Percentiles rank a stretch among this genome's conserved stretches.
Conservation (phyloP, 2,113 vertebrate species). For the Rissa tridactyla region DNA sequence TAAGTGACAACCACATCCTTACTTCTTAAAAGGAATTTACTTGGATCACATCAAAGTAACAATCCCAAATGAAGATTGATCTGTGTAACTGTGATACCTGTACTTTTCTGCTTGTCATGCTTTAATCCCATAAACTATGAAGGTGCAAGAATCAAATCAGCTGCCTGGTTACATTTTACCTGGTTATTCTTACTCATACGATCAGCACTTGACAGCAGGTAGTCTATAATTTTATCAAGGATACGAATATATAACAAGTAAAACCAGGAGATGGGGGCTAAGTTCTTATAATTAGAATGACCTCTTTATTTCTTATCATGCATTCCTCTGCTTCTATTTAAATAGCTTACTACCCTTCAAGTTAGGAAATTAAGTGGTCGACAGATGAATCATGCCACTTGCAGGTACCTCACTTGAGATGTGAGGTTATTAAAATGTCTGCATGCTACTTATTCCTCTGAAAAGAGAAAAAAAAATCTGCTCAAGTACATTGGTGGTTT, state of each 20-base stretch:
- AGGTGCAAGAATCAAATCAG: conserved; percentile 10
- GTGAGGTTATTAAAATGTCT: conserved; percentile 43
- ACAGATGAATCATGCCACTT: neutral
- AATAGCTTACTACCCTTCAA: neutral
- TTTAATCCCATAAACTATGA: conserved; percentile 22
- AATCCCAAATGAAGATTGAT: conserved; percentile 54
- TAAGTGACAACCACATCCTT: conserved; percentile 39
- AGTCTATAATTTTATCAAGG: neutral
- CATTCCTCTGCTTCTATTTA: neutral
- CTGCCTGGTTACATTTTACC: neutral
- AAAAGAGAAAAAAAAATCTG: neutral
- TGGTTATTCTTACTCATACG: neutral
- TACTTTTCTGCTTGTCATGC: conserved; percentile 4
- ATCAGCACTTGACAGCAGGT: neutral
- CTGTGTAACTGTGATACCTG: neutral
- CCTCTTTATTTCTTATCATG: conserved; percentile 1
- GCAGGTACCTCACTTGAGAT: neutral
- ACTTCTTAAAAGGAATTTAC: conserved; percentile 42
- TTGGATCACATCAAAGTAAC: conserved; percentile 34
- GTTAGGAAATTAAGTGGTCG: conserved; percentile 19
- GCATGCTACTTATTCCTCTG: neutral
- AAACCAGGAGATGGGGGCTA: neutral
- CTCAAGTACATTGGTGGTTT: conserved; percentile 1
- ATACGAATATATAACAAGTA: neutral
- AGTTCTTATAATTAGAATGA: conserved; percentile 15